phyloP scores from a whole-genome alignment of 2,888 invertebrate genomes.

The Lottia gigantea region DNA sequence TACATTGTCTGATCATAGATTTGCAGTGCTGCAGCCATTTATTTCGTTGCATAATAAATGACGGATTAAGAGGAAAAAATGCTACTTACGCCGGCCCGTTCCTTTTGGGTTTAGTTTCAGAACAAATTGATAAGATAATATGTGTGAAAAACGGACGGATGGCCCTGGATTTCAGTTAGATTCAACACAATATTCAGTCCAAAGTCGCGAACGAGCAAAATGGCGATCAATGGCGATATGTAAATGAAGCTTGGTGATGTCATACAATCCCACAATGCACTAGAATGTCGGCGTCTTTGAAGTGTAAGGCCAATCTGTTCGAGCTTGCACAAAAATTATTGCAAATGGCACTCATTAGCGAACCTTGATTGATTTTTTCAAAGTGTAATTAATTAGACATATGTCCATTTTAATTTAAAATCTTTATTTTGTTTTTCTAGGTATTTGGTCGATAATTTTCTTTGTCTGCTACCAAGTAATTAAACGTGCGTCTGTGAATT shows the following conservation, averaged over 20 bases:
- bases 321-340: too few species aligned
- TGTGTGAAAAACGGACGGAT: slow-evolving; percentile 45
- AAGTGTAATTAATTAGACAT: too few species aligned
- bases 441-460: too few species aligned
- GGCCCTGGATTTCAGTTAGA: slow-evolving; percentile 50
- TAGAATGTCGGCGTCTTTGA: slow-evolving; percentile 7
- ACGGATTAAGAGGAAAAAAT: slow-evolving; percentile 13
- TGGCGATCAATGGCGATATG: slow-evolving; percentile 61
- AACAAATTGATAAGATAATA: slow-evolving; percentile 52
- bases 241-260: slow-evolving; percentile 58
- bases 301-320: too few species aligned
- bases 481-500: too few species aligned
- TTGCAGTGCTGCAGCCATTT: background rate
- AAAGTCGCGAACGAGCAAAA: slow-evolving; percentile 48
- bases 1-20: background rate
- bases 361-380: too few species aligned
- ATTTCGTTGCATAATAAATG: background rate
- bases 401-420: too few species aligned
- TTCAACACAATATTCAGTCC: slow-evolving; percentile 39
- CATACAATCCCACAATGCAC: slow-evolving; percentile 53
- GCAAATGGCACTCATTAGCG: too few species aligned
- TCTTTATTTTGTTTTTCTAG: too few species aligned
- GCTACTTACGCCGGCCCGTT: slow-evolving; percentile 65
- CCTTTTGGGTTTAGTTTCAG: slow-evolving; percentile 54
- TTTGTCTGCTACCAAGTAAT: too few species aligned